Evolutionary conservation across 2,797 vertebrate species (phyloP).

Genomic region (Enteromius paludinosus): DNA sequence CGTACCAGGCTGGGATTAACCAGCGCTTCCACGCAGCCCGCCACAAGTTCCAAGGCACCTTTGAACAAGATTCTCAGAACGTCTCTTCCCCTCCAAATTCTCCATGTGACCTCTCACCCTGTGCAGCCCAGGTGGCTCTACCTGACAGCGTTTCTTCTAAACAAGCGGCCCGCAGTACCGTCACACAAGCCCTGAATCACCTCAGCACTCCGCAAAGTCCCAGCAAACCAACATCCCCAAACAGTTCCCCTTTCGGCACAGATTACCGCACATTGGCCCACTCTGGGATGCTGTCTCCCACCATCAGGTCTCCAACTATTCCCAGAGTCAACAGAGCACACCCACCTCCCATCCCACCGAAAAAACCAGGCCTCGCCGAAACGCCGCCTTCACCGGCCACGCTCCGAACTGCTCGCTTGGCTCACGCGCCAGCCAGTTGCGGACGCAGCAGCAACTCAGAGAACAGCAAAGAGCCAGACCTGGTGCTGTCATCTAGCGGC

Average conservation of each 20-base stretch:
- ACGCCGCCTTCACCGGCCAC: slow-evolving; percentile 82
- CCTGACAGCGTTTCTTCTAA: slow-evolving; percentile 84
- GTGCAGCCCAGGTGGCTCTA: slow-evolving; percentile 65
- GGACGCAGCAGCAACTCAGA: slow-evolving; percentile 83
- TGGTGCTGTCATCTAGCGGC: slow-evolving; percentile 88
- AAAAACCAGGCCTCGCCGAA: slow-evolving; percentile 92
- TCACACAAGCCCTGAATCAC: slow-evolving; percentile 93
- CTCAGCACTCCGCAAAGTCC: slow-evolving; percentile 81
- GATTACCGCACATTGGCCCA: slow-evolving; percentile 85
- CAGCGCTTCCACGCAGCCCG: slow-evolving; percentile 95
- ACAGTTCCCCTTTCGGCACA: slow-evolving; percentile 83
- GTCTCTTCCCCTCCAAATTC: slow-evolving; percentile 69
- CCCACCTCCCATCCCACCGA: slow-evolving; percentile 95
- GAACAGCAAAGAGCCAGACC: slow-evolving; percentile 89
- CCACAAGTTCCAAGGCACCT: slow-evolving; percentile 90
- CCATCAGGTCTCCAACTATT: slow-evolving; percentile 89
- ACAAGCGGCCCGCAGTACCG: slow-evolving; percentile 91
- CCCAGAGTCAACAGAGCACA: slow-evolving; percentile 89
- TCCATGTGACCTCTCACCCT: slow-evolving; percentile 63
- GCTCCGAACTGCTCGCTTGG: slow-evolving; percentile 73
- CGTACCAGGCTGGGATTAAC: slow-evolving; percentile 94
- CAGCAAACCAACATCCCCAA: slow-evolving; percentile 81
- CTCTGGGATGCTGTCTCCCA: slow-evolving; percentile 79
- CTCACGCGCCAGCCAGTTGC: slow-evolving; percentile 82
- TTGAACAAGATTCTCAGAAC: slow-evolving; percentile 84